These are phyloP conservation scores for Crocodylus rhombifer DNA, from an alignment of 2,797 vertebrate genomes.

Conservation along the genomic window DNA sequence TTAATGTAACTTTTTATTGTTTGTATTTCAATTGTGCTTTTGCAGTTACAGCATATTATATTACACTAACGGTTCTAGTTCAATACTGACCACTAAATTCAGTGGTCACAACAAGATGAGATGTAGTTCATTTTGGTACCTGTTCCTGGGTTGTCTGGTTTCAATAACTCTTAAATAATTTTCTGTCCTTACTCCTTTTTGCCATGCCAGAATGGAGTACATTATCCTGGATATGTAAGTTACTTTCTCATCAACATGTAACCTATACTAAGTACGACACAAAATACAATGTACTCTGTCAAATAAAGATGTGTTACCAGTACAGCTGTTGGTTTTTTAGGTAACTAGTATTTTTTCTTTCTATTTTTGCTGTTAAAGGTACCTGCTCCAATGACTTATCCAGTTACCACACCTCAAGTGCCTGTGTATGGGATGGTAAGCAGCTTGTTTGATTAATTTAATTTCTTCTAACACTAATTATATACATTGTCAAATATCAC, in stretches of 20 bases:
- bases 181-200: conserved; percentile 76
- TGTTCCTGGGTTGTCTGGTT: not conserved
- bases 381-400: conserved; percentile 89
- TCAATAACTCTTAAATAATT: conserved; percentile 42
- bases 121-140: not conserved
- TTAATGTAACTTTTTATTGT: not conserved
- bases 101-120: not conserved
- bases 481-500: not conserved
- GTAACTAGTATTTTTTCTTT: not conserved
- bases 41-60: not conserved
- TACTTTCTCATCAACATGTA: conserved; percentile 48
- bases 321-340: conserved; percentile 17
- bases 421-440: conserved; percentile 96
- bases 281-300: not conserved
- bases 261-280: conserved; percentile 3
- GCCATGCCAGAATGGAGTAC: conserved; percentile 92
- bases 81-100: not conserved
- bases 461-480: not conserved
- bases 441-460: not conserved
- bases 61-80: not conserved
- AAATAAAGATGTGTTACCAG: not conserved
- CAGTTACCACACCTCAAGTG: conserved; percentile 93
- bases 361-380: conserved; percentile 76
- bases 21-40: not conserved
- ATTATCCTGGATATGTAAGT: conserved; percentile 96